Evolutionary conservation across 2,113 vertebrate genomes (phyloP), one percentile per base, ranked within the genome.

Genomic region (Grantiella picta): DNA sequence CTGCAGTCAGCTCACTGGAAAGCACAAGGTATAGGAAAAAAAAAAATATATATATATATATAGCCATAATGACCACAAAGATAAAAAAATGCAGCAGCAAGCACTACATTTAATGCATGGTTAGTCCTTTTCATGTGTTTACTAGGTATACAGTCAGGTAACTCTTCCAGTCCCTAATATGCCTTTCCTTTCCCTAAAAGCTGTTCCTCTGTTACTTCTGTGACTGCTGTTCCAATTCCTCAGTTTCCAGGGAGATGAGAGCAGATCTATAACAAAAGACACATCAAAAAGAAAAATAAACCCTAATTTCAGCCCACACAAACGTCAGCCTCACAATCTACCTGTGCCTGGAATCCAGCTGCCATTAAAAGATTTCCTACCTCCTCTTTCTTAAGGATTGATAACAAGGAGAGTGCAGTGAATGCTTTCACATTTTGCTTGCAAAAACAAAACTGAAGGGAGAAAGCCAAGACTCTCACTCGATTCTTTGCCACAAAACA

Each of bases 221-320:
- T 36, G 27, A 57, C 69, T 91, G 73, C 65, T 61, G 47, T 25
- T 90, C 77, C 35, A 71, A 47, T 36, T 84, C 84, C 69, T 87
- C 54, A 68, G 94, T 95, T 95, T 94, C 96, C 93, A 96, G 29
- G 89, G 94, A 94, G 84, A 92, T 91, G 28, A 72, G 66, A 92
- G 40, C 25, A 76, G 31, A 86, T 79, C 75, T 45, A 3, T 69
- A 89, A 94, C 77, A 96, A 91, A 95, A 83, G 89, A 54, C 31
- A 75, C 12, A 75, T 85, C 9, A 63, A 70, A 76, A 72, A 52
- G 21, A 69, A 65, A 92, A 87, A 47, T 11, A 75, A 89, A 60
- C 53, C 82, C 63, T 50, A 65, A 65, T 64, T 89, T 82, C 89
- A 95, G 49, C 93, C 95, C 87, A 92, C 93, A 44, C 84, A 76